Evolutionary conservation across 2,113 vertebrate species (phyloP).

Genomic region (Antennarius striatus): DNA sequence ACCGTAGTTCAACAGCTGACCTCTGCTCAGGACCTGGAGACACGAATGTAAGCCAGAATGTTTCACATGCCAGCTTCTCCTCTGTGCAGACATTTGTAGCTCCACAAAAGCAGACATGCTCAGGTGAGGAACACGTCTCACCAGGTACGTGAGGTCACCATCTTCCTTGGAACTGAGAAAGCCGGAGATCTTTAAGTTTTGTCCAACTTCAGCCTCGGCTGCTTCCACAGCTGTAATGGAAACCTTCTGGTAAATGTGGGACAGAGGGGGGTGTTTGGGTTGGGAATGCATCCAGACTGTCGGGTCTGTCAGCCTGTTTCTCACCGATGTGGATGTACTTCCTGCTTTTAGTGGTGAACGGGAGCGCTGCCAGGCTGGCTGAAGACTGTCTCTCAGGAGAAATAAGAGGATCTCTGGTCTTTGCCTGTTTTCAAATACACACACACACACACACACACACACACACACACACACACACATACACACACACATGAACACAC

Average conservation of each 20-base stretch:
- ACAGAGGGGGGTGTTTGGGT: neutral
- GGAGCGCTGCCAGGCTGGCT: conserved; percentile 58
- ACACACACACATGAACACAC: no score
- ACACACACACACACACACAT: no score
- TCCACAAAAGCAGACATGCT: neutral
- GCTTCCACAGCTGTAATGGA: conserved; percentile 27
- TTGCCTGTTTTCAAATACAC: conserved; percentile 57
- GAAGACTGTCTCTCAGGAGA: conserved; percentile 52
- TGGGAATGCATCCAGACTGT: neutral
- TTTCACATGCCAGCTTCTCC: no score
- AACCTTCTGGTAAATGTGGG: neutral
- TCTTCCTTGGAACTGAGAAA: conserved; percentile 8
- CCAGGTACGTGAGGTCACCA: conserved; percentile 71
- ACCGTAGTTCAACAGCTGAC: conserved; percentile 54
- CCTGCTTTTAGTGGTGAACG: conserved; percentile 57
- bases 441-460: neutral
- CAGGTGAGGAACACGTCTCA: conserved; percentile 46
- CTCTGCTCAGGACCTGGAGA: conserved; percentile 73
- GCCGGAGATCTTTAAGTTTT: conserved; percentile 51
- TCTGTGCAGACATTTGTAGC: no score
- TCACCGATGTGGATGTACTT: conserved; percentile 79
- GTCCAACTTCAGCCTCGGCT: conserved; percentile 20
- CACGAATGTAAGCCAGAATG: neutral
- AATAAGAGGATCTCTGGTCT: conserved; percentile 35
- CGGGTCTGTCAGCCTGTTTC: neutral